Evolutionary conservation across 1,140 invertebrate species (phyloP).

Genomic region (Cephus cinctus): DNA sequence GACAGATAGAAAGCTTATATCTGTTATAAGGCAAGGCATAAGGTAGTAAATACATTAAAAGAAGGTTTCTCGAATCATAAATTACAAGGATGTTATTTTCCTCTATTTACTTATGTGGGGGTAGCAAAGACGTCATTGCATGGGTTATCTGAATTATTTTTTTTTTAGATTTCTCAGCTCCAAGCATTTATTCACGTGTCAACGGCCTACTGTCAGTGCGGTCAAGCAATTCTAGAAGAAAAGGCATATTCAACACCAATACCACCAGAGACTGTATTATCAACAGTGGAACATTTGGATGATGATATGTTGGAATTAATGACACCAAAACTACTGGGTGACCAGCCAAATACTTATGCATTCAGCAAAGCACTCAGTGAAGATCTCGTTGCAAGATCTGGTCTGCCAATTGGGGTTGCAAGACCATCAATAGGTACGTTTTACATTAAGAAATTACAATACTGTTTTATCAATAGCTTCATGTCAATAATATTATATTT

Average conservation of each 20-base stretch:
- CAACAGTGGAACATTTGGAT: slow-evolving; percentile 77
- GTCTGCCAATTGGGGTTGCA: slow-evolving; percentile 67
- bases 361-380: slow-evolving; percentile 77
- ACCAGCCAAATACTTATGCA: slow-evolving; percentile 77
- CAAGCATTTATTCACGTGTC: slow-evolving; percentile 72
- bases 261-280: slow-evolving; percentile 71
- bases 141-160: too few species aligned
- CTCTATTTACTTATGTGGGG: too few species aligned
- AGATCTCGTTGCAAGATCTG: slow-evolving; percentile 65
- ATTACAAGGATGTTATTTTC: too few species aligned
- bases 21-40: too few species aligned
- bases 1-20: too few species aligned
- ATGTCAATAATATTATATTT: slow-evolving; percentile 4
- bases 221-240: slow-evolving; percentile 68
- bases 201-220: slow-evolving; percentile 80
- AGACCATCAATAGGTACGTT: slow-evolving; percentile 80
- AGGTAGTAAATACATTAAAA: too few species aligned
- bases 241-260: slow-evolving; percentile 66
- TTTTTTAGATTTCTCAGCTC: slow-evolving; percentile 36
- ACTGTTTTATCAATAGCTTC: slow-evolving; percentile 5
- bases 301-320: slow-evolving; percentile 68
- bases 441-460: too few species aligned
- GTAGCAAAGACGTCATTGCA: too few species aligned
- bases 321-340: slow-evolving; percentile 74
- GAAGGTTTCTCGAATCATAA: too few species aligned